A percentile compares a stretch with the other conserved stretches of the same genome.
These are phyloP conservation scores for Leucozona laternaria DNA, from an alignment of 2,888 invertebrate species.

Conservation along the genomic window DNA sequence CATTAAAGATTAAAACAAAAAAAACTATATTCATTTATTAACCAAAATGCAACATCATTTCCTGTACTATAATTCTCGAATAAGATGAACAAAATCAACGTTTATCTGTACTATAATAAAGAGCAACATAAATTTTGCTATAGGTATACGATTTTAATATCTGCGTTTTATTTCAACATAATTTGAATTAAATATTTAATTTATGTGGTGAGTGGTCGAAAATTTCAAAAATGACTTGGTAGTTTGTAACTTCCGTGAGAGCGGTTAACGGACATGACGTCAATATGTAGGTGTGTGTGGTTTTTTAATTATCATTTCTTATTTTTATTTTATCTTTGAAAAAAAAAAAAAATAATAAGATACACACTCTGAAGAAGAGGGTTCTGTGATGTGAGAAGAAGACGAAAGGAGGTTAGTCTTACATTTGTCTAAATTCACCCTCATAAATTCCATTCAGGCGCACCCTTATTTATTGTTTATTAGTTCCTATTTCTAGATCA, in stretches of 20 bases:
- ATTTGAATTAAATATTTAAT: slow-evolving; percentile 37
- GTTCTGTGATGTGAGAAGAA: neutral
- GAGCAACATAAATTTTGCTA: neutral
- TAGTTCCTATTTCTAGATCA: slow-evolving; percentile 1
- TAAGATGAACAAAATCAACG: neutral
- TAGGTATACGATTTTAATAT: neutral
- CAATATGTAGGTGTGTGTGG: slow-evolving; percentile 82
- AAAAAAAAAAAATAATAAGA: slow-evolving; percentile 49
- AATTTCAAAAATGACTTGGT: neutral
- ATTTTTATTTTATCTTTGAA: slow-evolving; percentile 65
- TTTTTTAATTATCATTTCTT: no score
- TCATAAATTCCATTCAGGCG: neutral
- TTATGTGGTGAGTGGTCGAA: slow-evolving; percentile 8
- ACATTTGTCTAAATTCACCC: neutral
- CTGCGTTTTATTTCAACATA: slow-evolving; percentile 18
- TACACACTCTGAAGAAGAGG: neutral
- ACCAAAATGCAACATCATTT: neutral
- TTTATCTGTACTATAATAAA: neutral
- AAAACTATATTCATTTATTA: no score
- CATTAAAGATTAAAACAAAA: no score
- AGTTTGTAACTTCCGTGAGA: slow-evolving; percentile 32
- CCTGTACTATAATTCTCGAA: neutral
- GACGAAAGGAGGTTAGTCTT: neutral
- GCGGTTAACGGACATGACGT: slow-evolving; percentile 81
- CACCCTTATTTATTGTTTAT: slow-evolving; percentile 8